Evolutionary conservation across 2,888 invertebrate genomes (phyloP).

Genomic region (Drosophila monieri): DNA sequence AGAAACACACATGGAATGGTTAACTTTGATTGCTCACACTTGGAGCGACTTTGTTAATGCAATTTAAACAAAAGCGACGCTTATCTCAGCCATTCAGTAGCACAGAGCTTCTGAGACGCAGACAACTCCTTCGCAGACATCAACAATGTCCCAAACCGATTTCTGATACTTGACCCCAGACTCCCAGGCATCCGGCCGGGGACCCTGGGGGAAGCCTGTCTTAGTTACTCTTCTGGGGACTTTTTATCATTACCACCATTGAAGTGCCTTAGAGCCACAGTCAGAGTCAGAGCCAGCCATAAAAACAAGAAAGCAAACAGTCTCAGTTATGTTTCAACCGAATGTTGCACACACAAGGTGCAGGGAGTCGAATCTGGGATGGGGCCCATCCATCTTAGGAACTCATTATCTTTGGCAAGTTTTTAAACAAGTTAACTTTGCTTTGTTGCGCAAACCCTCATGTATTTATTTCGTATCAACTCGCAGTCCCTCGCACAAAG

Average conservation of each 20-base stretch:
- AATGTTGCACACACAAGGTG: conserved; percentile 37
- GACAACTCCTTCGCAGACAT: conserved; percentile 46
- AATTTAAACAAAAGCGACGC: conserved; percentile 42
- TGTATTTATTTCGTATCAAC: conserved; percentile 72
- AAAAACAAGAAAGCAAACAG: conserved; percentile 67
- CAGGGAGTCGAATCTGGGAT: background rate
- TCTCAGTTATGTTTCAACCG: conserved; percentile 48
- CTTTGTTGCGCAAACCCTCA: conserved; percentile 59
- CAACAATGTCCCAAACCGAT: conserved; percentile 68
- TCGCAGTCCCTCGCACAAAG: conserved; percentile 53
- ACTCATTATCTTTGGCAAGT: conserved; percentile 77
- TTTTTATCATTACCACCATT: conserved; percentile 69
- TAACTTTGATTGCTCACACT: conserved; percentile 66
- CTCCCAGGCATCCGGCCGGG: conserved; percentile 36
- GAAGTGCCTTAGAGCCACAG: conserved; percentile 44
- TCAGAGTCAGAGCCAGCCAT: conserved; percentile 28
- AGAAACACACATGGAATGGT: conserved; percentile 42
- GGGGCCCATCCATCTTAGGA: conserved; percentile 69
- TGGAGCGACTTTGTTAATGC: conserved; percentile 18
- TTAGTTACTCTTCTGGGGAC: conserved; percentile 39
- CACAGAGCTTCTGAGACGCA: conserved; percentile 49
- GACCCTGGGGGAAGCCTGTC: conserved; percentile 64
- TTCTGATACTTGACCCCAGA: conserved; percentile 61
- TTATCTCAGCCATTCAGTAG: conserved; percentile 64
- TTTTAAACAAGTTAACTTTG: conserved; percentile 65